Conservation (phyloP, 2,113 vertebrate species). For the Oncorhynchus gorbuscha region DNA sequence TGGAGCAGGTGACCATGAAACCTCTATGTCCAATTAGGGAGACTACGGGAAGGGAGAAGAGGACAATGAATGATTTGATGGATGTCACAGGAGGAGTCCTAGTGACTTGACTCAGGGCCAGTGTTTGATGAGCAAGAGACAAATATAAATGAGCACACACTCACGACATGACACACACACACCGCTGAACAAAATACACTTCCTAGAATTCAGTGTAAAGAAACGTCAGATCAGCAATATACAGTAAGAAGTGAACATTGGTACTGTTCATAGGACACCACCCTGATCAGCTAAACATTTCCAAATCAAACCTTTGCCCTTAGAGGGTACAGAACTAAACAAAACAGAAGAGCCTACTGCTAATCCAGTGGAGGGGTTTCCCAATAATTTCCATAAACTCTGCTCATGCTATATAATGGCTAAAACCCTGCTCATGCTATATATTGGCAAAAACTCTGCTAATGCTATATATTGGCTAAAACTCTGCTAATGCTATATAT, state of each 20-base stretch:
- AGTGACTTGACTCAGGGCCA: too few species aligned
- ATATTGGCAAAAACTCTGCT: too few species aligned
- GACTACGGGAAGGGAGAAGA: background rate
- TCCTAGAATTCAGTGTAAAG: too few species aligned
- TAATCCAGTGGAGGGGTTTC: too few species aligned
- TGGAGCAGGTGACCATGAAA: slow-evolving; percentile 1
- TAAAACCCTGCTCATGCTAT: too few species aligned
- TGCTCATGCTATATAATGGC: too few species aligned
- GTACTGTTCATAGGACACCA: background rate
- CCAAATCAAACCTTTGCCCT: background rate
- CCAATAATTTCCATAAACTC: too few species aligned
- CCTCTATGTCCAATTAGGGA: background rate
- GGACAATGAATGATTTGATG: background rate
- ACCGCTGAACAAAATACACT: background rate
- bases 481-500: too few species aligned
- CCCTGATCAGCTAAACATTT: background rate
- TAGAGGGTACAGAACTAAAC: background rate
- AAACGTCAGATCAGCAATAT: too few species aligned
- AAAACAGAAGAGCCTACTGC: too few species aligned
- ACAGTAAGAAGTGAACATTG: too few species aligned
- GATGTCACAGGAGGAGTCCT: background rate
- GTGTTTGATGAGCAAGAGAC: background rate
- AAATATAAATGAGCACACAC: background rate
- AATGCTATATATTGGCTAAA: too few species aligned
- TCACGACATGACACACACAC: background rate